Base-by-base conservation (phyloP, 2,113 vertebrate species). In the Strix uralensis region DNA sequence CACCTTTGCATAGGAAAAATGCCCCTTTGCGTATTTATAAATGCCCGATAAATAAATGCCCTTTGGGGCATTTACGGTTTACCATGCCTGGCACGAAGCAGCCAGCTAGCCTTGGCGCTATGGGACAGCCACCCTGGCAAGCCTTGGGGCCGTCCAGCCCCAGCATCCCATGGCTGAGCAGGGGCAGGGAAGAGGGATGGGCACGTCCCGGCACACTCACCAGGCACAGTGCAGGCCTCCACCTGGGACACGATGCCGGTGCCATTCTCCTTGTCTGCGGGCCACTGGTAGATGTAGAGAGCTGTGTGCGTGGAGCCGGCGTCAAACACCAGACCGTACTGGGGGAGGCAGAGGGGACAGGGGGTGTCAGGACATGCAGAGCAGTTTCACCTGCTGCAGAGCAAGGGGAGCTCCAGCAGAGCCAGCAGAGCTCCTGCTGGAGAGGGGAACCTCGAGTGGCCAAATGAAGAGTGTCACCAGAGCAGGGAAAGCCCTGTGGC, bases 271-370 rank as follows among this genome's bases (percentile, higher is more conserved):
- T 99, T 99, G 97, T 98, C 97, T 1, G 96, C 97, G 0, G 97
- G 98, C 99, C 99, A 99, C 94, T 77, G 98, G 96, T 99, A 99
- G 79, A 99, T 94, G 72, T 98, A 99, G 96, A 99, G 97, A 40
- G 98, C 88, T 0, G 99, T 99, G 97, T 99, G 99, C 1, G 98
- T 99, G 62, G 99, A 99, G 65, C 99, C 99, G 0, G 99, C 99
- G 0, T 99, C 99, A 25, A 99, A 95, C 88, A 99, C 99, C 10
- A 99, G 97, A 15, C 99, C 99, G 1, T 99, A 99, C 99, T 99
- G 90, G 75, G 94, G 6, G 90, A 46, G 55, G 21, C 57, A 81
- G 29, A 65, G 47, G 42, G 78, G 38, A 87, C 54, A 18, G n/a
- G 26, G 11, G 25, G 11, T 91, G 15, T 57, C 55, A 70, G 49